Evolutionary conservation across 2,888 invertebrate species (phyloP), one percentile per base, ranked within the genome.

Genomic region (Pollenia angustigena): DNA sequence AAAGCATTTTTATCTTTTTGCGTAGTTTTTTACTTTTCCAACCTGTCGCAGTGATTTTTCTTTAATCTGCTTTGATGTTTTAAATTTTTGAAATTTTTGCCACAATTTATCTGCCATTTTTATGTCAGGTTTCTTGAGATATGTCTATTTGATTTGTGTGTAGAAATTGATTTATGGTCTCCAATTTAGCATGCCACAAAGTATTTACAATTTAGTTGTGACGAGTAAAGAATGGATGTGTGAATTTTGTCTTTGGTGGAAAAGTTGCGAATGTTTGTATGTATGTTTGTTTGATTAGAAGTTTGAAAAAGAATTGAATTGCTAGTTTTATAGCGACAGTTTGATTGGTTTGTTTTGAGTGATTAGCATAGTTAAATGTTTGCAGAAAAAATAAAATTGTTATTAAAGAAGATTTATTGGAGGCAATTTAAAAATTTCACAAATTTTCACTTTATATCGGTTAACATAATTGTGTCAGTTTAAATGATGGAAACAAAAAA

Each of bases 161-260:
- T 79, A 76, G 75, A 83, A 83, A 86, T 83, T 86, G 86, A 86
- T 86, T 86, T 86, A 86, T 86, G 56, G 83, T 68, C 76, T 75
- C 75, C 83, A 83, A 83, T 86, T 86, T 86, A 83, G 80, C 80
- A 83, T 86, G 86, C 86, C 83, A 83, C 86, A 81, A 83, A 80
- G 71, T 83, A 64, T 75, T 80, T 75, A 50, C 83, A 60, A 76
- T 86, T 83, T 83, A 60, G 52, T 58, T 78, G 46, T 68, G 46
- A 12, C 66, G 16, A 52, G 46, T 50, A 32, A 32, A 32, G 32
- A 32, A 32, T 32, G 32, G 32, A 32, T 32, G 76, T 62, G 58
- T 82, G 56, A 64, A 69, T 79, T 81, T 71, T 66, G 78, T 66
- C 64, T 64, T 74, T 40, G n/a, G 16, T n/a, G 44, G 11, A 60